Base-by-base conservation (phyloP, 2,113 vertebrate genomes). In the Saiga tatarica region DNA sequence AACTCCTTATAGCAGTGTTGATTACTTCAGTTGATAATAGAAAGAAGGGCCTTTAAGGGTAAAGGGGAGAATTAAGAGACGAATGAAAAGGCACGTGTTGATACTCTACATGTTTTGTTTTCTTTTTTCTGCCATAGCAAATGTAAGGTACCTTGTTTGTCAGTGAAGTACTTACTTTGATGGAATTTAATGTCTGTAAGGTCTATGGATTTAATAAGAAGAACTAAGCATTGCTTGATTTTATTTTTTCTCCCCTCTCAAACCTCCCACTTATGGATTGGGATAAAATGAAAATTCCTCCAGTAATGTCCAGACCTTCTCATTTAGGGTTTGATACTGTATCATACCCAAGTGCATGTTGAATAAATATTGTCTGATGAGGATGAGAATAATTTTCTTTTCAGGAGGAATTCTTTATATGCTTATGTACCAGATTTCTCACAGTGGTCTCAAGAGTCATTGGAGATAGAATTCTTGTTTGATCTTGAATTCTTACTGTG, bases 391-490 rank as follows among this genome's bases (percentile, higher is more conserved):
- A 53, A 12, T 45, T 47, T 91, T 91, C n/a, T 71, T 82, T 88
- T 79, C 33, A 47, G 78, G 36, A 74, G 3, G 25, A 84, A 79
- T 95, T 96, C 17, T 94, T 17, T 85, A 62, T 79, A 67, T 90
- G 55, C 9, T 90, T 45, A 59, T 23, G 5, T 60, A 33, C 33
- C 12, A 74, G 76, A 62, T 91, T 93, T 95, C 64, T 76, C 33
- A 59, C 28, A 47, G 11, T 42, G 36, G 17, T 93, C 33, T 97
- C 78, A 71, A 60, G 33, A 74, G 42, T 81, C 30, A 64, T 17
- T 87, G 13, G 57, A 95, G 94, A 60, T 30, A 88, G 78, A 55
- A 88, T 82, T 52, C 55, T 95, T 97, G 39, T 89, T 82, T 96
- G 67, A 92, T 82, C n/a, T 91, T 89, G 25, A 90, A 64, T 33